phyloP scores from a whole-genome alignment of 2,888 invertebrate genomes.

The Campoletis raptor region DNA sequence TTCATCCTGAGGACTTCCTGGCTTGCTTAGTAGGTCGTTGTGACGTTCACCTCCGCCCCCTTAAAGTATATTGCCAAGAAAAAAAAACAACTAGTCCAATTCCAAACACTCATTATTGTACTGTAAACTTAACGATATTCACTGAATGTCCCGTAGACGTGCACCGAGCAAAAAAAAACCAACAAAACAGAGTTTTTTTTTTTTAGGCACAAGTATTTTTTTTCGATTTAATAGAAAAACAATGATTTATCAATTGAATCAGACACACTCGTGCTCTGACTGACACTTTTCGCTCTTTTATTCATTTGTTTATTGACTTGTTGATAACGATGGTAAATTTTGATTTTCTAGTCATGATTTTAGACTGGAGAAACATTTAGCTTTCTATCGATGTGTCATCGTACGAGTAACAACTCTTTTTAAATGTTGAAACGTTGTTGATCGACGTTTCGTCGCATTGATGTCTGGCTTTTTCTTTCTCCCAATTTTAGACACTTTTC shows the following conservation, averaged over 20 bases:
- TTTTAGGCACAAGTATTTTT: background rate
- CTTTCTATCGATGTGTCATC: background rate
- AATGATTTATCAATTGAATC: background rate
- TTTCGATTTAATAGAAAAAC: slow-evolving; percentile 2
- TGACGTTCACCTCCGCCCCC: slow-evolving; percentile 67
- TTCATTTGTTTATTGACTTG: too few species aligned
- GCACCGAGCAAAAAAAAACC: background rate
- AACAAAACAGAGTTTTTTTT: background rate
- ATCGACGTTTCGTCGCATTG: background rate
- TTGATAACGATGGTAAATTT: background rate
- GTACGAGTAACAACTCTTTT: background rate
- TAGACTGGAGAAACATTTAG: background rate
- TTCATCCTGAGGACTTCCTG: slow-evolving; percentile 76
- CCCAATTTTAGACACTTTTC: background rate
- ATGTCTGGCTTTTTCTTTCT: background rate
- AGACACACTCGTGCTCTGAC: background rate
- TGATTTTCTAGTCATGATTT: background rate
- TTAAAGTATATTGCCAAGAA: background rate
- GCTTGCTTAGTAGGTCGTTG: slow-evolving; percentile 84
- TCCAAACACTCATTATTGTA: slow-evolving; percentile 16
- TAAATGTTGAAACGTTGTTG: background rate
- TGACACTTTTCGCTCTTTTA: background rate
- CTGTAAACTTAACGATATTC: background rate
- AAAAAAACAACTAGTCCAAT: background rate
- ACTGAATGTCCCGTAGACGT: slow-evolving; percentile 52